Percentiles rank a stretch among this genome's conserved stretches.
Evolutionary conservation across 2,888 invertebrate species (phyloP).

Genomic region (Cheilosia impressa): DNA sequence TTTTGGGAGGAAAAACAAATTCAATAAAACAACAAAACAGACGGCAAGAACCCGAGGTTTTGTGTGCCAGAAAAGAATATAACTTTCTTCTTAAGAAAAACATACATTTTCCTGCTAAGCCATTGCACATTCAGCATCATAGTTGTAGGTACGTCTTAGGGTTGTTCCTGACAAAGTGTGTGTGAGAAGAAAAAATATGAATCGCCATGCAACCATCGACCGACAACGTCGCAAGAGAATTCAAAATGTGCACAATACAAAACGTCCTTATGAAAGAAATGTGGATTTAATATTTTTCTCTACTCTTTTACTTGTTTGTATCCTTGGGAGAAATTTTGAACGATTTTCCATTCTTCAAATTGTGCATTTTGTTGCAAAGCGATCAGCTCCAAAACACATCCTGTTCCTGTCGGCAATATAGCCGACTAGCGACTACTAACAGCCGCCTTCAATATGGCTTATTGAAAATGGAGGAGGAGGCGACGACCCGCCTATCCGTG

Average conservation of each 20-base stretch:
- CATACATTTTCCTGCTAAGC: constrained; percentile 1
- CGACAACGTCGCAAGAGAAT: constrained; percentile 40
- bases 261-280: constrained; percentile 19
- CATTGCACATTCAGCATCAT: constrained; percentile 30
- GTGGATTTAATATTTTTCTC: constrained; percentile 39
- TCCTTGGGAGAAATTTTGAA: constrained; percentile 43
- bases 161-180: background rate
- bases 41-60: constrained; percentile 14
- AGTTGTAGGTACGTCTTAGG: constrained; percentile 6
- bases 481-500: too few relatives aligned
- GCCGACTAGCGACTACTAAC: background rate
- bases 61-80: constrained; percentile 33
- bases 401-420: constrained; percentile 32
- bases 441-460: constrained; percentile 11
- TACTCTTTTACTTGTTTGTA: background rate
- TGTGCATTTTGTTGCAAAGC: constrained; percentile 51
- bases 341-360: constrained; percentile 59
- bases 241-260: constrained; percentile 46
- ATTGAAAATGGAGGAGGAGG: constrained; percentile 2
- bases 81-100: background rate
- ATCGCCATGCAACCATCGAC: constrained; percentile 34
- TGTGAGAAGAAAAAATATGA: background rate
- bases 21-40: constrained; percentile 31
- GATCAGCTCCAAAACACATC: constrained; percentile 31
- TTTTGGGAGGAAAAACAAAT: constrained; percentile 15